Percentiles rank a stretch among this genome's conserved stretches.
These are phyloP conservation scores for Myripristis murdjan DNA, from an alignment of 2,797 vertebrate genomes.

Conservation along the genomic window DNA sequence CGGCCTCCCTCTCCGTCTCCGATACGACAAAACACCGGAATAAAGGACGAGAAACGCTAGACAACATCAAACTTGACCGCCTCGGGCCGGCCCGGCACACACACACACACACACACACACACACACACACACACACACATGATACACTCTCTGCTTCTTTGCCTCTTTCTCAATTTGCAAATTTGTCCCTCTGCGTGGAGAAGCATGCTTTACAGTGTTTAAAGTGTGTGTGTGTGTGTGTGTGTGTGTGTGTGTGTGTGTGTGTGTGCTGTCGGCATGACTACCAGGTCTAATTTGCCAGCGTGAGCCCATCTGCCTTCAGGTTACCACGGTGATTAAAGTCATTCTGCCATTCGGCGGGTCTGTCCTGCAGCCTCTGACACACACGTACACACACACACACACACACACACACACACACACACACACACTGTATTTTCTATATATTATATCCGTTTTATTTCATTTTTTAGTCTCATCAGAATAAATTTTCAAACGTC, in stretches of 20 bases:
- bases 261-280: conserved; percentile 25
- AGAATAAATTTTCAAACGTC: neutral
- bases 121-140: conserved; percentile 4
- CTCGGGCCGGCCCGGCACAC: too few relatives aligned
- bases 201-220: too few relatives aligned
- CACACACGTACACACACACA: conserved; percentile 21
- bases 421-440: conserved; percentile 29
- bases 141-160: neutral
- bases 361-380: conserved; percentile 44
- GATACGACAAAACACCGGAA: too few relatives aligned
- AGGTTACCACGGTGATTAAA: conserved; percentile 78
- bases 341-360: conserved; percentile 67
- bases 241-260: conserved; percentile 17
- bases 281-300: conserved; percentile 71
- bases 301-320: conserved; percentile 74
- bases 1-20: too few relatives aligned
- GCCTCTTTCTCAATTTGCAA: too few relatives aligned
- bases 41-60: too few relatives aligned
- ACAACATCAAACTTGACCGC: too few relatives aligned
- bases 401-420: conserved; percentile 4
- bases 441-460: too few relatives aligned
- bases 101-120: neutral
- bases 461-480: too few relatives aligned
- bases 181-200: too few relatives aligned
- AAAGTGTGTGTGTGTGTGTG: neutral